These are phyloP conservation scores for Typhlomys cinereus DNA, from an alignment of 2,113 vertebrate species.

Conservation along the genomic window DNA sequence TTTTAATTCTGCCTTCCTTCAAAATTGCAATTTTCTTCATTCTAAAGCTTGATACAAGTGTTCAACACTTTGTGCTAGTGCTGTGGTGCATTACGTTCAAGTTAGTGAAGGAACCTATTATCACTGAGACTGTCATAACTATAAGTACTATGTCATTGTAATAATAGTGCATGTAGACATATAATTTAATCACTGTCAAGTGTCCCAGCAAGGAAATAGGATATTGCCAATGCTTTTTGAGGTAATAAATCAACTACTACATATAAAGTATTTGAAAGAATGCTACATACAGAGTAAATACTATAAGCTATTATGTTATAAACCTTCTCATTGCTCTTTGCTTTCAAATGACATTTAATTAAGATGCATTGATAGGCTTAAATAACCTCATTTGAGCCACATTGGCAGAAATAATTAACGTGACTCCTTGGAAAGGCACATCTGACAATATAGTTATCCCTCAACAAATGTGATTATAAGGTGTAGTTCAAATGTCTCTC, in stretches of 20 bases:
- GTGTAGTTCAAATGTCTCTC: not conserved
- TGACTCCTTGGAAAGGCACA: not conserved
- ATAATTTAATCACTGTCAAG: not conserved
- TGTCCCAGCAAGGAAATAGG: not conserved
- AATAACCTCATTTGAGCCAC: not conserved
- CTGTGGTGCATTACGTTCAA: not conserved
- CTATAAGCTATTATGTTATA: not conserved
- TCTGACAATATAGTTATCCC: not conserved
- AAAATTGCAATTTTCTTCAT: not conserved
- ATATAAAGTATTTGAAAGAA: not conserved
- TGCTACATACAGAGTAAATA: not conserved
- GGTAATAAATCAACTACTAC: not conserved
- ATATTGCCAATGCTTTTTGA: not conserved
- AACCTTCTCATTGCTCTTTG: not conserved
- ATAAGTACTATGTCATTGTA: not conserved
- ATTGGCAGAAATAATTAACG: not conserved
- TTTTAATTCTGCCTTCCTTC: not conserved
- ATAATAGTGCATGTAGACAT: not conserved
- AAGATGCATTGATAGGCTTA: not conserved
- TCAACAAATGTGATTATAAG: not conserved
- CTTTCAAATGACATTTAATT: not conserved
- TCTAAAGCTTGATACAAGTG: not conserved
- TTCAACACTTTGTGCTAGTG: not conserved
- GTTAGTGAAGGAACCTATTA: not conserved
- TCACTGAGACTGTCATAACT: not conserved